Evolutionary conservation across 2,888 invertebrate species (phyloP), one percentile per base, ranked within the genome.

Genomic region (Euplagia quadripunctaria): DNA sequence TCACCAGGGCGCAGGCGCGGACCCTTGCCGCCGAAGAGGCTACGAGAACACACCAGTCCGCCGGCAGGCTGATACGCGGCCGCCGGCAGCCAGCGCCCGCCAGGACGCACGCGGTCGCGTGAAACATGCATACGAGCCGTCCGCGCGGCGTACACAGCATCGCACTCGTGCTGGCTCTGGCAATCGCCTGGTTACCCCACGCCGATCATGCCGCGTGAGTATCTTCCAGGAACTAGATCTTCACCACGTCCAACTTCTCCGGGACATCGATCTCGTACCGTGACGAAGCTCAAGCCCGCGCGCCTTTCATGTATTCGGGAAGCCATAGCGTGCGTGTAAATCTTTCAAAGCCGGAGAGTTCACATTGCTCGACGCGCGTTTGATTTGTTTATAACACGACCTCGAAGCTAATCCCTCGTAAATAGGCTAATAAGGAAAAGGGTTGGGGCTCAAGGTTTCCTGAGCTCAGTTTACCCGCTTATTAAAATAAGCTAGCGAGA

Each of bases 141-240:
- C 90, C 89, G 85, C 94, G 91, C 89, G 91, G 90, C 88, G 91
- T 92, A 87, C 89, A 90, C 88, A 93, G 91, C 90, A 88, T 94
- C 88, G 93, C 92, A 82, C 88, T 94, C 73, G 92, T 93, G 81
- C 79, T 95, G 77, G 89, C 92, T 80, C 92, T 94, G 85, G 93
- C 94, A 79, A 87, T 94, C 74, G 90, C 93, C 83, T 92, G 90
- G 86, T 84, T 94, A 82, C 93, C 94, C 72, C 91, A 92, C 80
- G 90, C 91, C 58, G 92, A 93, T 83, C 90, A 92, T 79, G 94
- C 94, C 74, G 92, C 94, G 95, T 95, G 82, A 95, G 95, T 95
- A 94, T 85, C 72, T 65, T 20, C 9, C 70, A 42, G 16, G 68
- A 69, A 41, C 49, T 72, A 73, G 69, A 55, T 71, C 74, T 64